These are phyloP conservation scores for Caenorhabditis remanei DNA, from an alignment of 1,140 invertebrate species.

Conservation along the genomic window DNA sequence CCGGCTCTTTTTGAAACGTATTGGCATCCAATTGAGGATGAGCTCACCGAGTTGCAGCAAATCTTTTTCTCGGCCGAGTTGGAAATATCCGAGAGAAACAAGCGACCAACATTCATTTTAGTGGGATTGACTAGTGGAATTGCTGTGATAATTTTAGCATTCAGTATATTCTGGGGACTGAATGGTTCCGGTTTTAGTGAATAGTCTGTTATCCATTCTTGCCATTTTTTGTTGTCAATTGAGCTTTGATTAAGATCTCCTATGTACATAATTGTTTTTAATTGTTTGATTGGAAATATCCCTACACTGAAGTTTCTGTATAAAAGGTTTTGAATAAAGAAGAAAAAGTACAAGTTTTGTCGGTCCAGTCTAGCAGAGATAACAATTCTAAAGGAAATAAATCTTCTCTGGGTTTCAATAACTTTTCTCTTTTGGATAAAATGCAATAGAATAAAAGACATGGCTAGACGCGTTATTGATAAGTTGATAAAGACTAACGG, in stretches of 20 bases:
- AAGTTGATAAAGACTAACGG: no score
- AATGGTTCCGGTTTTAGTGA: slow-evolving; percentile 43
- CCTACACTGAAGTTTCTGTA: neutral
- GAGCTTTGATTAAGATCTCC: slow-evolving; percentile 22
- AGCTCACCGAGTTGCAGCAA: slow-evolving; percentile 50
- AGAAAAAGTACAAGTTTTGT: neutral
- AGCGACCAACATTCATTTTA: slow-evolving; percentile 5
- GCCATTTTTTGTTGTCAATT: neutral
- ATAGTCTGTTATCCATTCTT: neutral
- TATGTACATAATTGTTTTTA: neutral
- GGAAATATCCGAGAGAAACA: slow-evolving; percentile 45
- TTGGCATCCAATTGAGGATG: slow-evolving; percentile 45
- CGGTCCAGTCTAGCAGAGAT: no score
- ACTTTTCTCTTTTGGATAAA: no score
- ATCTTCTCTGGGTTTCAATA: no score
- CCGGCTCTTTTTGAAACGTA: slow-evolving; percentile 46
- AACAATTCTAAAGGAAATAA: no score
- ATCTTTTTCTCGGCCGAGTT: slow-evolving; percentile 27
- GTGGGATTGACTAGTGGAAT: slow-evolving; percentile 34
- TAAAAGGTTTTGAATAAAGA: neutral
- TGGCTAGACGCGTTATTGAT: no score
- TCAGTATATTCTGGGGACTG: slow-evolving; percentile 49
- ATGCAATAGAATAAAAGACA: no score
- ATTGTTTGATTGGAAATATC: no score
- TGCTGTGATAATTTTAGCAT: slow-evolving; percentile 20